A percentile compares a stretch with the other conserved stretches of the same genome.
Evolutionary conservation across 2,888 invertebrate genomes (phyloP).

Genomic region (Tachina grossa): DNA sequence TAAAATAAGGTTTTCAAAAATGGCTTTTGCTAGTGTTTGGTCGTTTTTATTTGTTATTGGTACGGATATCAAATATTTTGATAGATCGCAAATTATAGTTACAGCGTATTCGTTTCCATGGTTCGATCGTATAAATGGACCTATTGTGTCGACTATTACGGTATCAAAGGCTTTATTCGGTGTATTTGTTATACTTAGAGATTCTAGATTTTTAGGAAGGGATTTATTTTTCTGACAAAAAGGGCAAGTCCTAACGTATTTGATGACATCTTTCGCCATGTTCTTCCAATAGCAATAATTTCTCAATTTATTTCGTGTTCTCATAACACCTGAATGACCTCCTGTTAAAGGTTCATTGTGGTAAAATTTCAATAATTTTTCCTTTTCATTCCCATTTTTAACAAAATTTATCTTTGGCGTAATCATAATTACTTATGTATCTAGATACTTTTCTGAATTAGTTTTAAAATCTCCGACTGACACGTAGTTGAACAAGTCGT

Average conservation of each 20-base stretch:
- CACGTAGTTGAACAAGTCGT: neutral
- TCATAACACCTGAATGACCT: too few species aligned
- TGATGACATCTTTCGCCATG: conserved; percentile 3
- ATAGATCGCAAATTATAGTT: too few species aligned
- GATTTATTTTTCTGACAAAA: conserved; percentile 20
- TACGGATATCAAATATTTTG: too few species aligned
- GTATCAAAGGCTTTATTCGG: conserved; percentile 61
- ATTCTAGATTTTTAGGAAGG: neutral
- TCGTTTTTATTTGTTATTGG: too few species aligned
- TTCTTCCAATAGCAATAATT: conserved; percentile 38
- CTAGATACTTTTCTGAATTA: conserved; percentile 5
- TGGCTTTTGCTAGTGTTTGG: too few species aligned
- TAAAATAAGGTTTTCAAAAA: too few species aligned
- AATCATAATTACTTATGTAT: too few species aligned
- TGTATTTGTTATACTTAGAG: conserved; percentile 40
- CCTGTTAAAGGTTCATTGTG: too few species aligned
- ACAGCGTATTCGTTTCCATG: too few species aligned
- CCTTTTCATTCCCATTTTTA: neutral
- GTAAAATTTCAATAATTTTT: neutral
- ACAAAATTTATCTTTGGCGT: neutral
- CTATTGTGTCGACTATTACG: conserved; percentile 69
- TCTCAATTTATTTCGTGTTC: too few species aligned
- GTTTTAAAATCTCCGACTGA: neutral
- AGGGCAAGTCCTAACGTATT: neutral
- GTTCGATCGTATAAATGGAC: conserved; percentile 64